Base-by-base conservation (phyloP, 2,888 invertebrate species). In the Polydrusus pterygomalis region DNA sequence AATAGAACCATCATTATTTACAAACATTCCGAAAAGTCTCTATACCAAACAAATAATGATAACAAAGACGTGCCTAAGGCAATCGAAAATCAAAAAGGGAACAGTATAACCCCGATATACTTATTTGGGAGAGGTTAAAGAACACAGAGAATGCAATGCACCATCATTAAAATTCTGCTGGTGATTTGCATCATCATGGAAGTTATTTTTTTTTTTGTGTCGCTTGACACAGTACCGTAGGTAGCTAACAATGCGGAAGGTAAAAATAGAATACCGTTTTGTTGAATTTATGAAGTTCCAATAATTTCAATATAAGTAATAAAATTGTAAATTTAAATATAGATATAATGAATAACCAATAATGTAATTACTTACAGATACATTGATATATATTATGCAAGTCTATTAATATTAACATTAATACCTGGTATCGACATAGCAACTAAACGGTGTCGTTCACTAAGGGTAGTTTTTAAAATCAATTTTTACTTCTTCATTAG, bases 91-190 rank as follows among this genome's bases (percentile, higher is more conserved):
- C 68, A 70, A 67, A 65, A 68, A 60, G 74, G 70, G 62, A 71
- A 71, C 58, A 49, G 64, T 43, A 43, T 77, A 77, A 77, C 77
- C 77, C 70, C 77, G 70, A 77, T 77, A 70, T 74, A 77, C 77
- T 70, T 77, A 77, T 77, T 74, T 77, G 77, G 77, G 62, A 70
- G 65, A 77, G 74, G 77, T 74, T 74, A 77, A 74, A 74, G 74
- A 77, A 74, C 67, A 75, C 69, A 60, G 40, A 58, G 56, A 51
- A 49, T 65, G 68, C 68, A 74, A 70, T 62, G 56, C 54, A 67
- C 54, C 74, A 68, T 74, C 74, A 74, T 77, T 77, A 77, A 74
- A 77, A 77, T 77, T 77, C 77, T 73, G 74, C 34, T 74, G 17
- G 74, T 70, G 70, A 74, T 70, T 74, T 74, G 67, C 73, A 76